phyloP scores from a whole-genome alignment of 2,797 vertebrate species.

The Platyrinchus mystaceus region DNA sequence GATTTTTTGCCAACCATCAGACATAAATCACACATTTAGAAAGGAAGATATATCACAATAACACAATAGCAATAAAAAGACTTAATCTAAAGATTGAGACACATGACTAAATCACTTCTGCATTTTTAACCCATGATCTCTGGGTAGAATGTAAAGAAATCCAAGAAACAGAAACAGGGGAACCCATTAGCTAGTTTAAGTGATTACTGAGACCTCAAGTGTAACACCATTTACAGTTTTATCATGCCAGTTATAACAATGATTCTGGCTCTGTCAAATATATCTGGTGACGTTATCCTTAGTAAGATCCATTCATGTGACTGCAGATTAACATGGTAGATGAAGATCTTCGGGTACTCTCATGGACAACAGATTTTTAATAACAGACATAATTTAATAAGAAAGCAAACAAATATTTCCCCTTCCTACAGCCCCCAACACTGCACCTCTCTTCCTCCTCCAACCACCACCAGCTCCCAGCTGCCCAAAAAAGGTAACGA shows the following conservation, averaged over 20 bases:
- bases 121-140: neutral
- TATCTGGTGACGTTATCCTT: neutral
- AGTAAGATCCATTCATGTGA: neutral
- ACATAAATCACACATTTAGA: neutral
- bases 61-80: neutral
- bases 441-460: accelerated
- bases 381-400: neutral
- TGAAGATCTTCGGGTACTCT: neutral
- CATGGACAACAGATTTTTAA: neutral
- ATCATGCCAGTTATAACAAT: neutral
- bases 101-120: neutral
- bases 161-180: neutral
- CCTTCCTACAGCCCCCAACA: neutral
- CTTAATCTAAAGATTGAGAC: neutral
- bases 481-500: neutral
- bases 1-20: neutral
- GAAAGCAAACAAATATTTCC: neutral
- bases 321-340: neutral
- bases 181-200: neutral
- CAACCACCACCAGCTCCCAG: neutral
- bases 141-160: neutral
- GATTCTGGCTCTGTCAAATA: neutral
- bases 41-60: neutral
- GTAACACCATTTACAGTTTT: neutral
- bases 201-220: neutral